Evolutionary conservation across 2,113 vertebrate genomes (phyloP).

Genomic region (Malurus elegans): DNA sequence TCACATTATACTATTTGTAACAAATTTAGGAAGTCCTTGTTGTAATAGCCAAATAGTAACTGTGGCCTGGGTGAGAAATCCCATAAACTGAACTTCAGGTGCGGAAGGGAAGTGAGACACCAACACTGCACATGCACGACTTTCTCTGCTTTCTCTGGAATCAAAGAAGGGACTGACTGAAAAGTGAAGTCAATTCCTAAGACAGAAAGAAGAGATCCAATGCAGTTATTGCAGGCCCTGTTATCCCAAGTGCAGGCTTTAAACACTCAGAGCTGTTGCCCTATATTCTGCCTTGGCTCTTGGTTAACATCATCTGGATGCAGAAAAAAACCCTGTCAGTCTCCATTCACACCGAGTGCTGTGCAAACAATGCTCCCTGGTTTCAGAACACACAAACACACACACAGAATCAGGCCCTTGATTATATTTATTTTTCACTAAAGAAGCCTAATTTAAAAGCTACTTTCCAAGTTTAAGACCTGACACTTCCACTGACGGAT

Average conservation of each 20-base stretch:
- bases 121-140: rapidly evolving
- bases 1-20: not conserved
- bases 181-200: not conserved
- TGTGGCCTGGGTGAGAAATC: not conserved
- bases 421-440: not conserved
- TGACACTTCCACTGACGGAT: not conserved
- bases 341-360: not conserved
- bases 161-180: rapidly evolving
- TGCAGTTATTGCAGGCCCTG: rapidly evolving
- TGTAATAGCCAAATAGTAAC: not conserved
- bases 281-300: not conserved
- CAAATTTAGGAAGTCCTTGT: not conserved
- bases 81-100: not conserved
- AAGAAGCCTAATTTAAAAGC: not conserved
- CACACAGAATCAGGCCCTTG: not conserved
- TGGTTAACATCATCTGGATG: not conserved
- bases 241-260: not conserved
- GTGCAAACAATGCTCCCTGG: not conserved
- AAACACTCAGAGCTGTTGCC: not conserved
- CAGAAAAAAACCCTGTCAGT: rapidly evolving
- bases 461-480: not conserved
- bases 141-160: rapidly evolving
- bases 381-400: not conserved
- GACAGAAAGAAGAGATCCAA: rapidly evolving
- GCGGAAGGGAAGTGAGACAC: rapidly evolving